These are phyloP conservation scores for Cantharis flavilabris DNA, from an alignment of 2,888 invertebrate species.

Conservation along the genomic window DNA sequence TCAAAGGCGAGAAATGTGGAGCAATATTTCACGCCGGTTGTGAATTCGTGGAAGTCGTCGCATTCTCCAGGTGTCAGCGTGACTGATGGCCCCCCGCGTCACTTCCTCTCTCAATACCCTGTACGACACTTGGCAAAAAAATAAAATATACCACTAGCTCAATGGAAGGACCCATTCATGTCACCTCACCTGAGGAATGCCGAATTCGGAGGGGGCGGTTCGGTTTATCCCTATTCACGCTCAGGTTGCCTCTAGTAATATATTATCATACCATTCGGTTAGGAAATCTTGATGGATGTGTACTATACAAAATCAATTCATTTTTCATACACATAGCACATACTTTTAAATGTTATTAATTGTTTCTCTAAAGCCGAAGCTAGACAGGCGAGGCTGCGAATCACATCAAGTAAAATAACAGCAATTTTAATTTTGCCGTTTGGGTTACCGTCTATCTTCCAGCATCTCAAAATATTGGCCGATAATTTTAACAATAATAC, in stretches of 20 bases:
- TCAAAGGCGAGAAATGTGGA: slow-evolving; percentile 45
- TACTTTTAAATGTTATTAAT: background rate
- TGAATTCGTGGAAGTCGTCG: slow-evolving; percentile 53
- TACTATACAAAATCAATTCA: slow-evolving; percentile 12
- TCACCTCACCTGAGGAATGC: slow-evolving; percentile 44
- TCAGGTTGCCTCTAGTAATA: slow-evolving; percentile 19
- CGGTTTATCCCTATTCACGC: slow-evolving; percentile 27
- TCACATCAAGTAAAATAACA: background rate
- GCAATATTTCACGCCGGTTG: slow-evolving; percentile 47
- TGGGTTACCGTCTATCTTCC: background rate
- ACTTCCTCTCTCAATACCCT: slow-evolving; percentile 44
- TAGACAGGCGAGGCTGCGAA: background rate
- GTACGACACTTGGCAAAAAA: slow-evolving; percentile 37
- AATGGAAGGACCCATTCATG: slow-evolving; percentile 45
- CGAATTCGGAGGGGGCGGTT: slow-evolving; percentile 34
- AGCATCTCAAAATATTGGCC: background rate
- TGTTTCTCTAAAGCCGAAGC: slow-evolving; percentile 4
- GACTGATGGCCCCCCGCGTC: slow-evolving; percentile 52
- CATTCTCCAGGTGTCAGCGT: slow-evolving; percentile 54
- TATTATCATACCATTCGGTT: slow-evolving; percentile 22
- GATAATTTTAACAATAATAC: background rate
- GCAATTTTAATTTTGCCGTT: background rate
- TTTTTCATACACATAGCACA: slow-evolving; percentile 8
- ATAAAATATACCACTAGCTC: slow-evolving; percentile 40
- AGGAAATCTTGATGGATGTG: slow-evolving; percentile 28